phyloP scores from a whole-genome alignment of 1,140 invertebrate species.

The Orchestia grillus region DNA sequence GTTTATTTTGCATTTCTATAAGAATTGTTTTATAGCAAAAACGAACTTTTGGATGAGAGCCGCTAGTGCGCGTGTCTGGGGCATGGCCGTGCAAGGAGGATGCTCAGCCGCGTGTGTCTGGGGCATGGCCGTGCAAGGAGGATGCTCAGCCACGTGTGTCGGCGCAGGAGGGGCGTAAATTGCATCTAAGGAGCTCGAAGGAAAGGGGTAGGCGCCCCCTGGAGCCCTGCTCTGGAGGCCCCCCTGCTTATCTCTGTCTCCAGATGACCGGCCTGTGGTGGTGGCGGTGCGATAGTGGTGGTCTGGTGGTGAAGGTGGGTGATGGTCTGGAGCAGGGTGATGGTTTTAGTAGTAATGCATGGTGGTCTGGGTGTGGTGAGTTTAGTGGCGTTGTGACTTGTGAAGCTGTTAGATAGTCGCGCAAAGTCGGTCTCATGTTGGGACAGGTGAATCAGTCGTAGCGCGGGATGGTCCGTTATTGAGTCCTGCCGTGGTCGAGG shows the following conservation, averaged over 20 bases:
- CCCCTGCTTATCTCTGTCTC: not conserved
- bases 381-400: not conserved
- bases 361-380: not conserved
- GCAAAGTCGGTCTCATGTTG: too few relatives aligned
- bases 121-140: not conserved
- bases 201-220: constrained; percentile 1
- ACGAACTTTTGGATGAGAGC: too few relatives aligned
- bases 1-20: too few relatives aligned
- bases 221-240: not conserved
- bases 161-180: not conserved
- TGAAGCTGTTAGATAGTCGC: too few relatives aligned
- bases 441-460: too few relatives aligned
- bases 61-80: too few relatives aligned
- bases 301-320: not conserved
- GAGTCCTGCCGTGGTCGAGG: too few relatives aligned
- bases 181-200: not conserved
- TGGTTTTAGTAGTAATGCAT: not conserved
- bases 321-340: not conserved
- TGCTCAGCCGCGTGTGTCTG: too few relatives aligned
- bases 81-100: not conserved
- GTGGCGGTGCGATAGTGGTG: not conserved
- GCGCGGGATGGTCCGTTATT: too few relatives aligned
- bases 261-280: not conserved
- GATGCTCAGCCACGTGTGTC: not conserved
- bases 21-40: too few relatives aligned